Base-by-base conservation (phyloP, 2,113 vertebrate genomes). In the Ondatra zibethicus region DNA sequence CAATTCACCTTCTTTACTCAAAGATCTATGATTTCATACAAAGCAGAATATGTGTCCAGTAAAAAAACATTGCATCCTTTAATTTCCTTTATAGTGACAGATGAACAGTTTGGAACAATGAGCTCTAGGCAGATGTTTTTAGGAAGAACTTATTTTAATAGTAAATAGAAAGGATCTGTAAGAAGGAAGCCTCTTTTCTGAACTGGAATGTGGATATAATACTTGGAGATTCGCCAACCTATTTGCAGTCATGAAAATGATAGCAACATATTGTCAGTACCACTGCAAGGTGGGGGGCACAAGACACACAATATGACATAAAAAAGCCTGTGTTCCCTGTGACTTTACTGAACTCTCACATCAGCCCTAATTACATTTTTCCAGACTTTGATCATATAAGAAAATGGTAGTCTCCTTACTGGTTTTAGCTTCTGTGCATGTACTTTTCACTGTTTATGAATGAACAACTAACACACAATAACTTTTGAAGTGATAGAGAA, bases 191-290 rank as follows among this genome's bases (percentile, higher is more conserved):
- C 7, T 70, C 75, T 45, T n/a, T 91, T 92, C 4, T 91, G 25
- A 58, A 42, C 23, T 94, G 29, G 42, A 96, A 77, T 58, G 10
- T 95, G 33, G 17, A 65, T 73, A 21, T 65, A 89, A 93, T 6
- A 85, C 42, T 76, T 55, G 39, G 77, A 77, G 33, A 89, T 82
- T 97, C 13, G 77, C 12, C 19, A 97, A 33, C 12, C 4, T 16
- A 77, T 91, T 87, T 86, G 42, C 33, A 95, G 29, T 31, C 39
- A 81, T 50, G 76, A 88, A 92, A 92, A 82, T 29, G 78, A 96
- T 90, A 96, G 6, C 9, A n/a, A 16, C 31, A 80, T 88, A 73
- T 88, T 95, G 36, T 91, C 65, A 88, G 7, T 58, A 87, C 88
- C 25, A 50, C 31, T 42, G 52, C 9, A 86, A 31, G 31, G 42